Evolutionary conservation across 2,113 vertebrate genomes (phyloP).

Genomic region (Equus quagga): DNA sequence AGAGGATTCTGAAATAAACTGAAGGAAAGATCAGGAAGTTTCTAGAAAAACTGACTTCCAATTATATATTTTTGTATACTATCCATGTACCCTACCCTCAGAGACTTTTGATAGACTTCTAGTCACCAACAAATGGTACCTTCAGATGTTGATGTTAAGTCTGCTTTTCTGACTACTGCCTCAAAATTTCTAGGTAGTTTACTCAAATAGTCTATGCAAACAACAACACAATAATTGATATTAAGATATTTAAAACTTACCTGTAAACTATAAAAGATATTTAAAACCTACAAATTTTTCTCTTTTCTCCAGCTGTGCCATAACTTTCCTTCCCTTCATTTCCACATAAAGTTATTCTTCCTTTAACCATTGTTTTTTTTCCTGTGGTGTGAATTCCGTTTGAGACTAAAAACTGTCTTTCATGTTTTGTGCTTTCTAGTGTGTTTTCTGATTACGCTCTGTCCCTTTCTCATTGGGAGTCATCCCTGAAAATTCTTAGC

Average conservation of each 20-base stretch:
- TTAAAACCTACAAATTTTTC: not conserved
- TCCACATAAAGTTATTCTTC: not conserved
- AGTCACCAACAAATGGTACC: not conserved
- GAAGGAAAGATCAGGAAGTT: not conserved
- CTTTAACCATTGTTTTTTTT: not conserved
- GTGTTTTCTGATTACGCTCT: not conserved
- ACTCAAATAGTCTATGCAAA: not conserved
- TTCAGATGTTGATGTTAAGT: not conserved
- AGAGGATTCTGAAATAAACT: not conserved
- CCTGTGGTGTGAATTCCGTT: not conserved
- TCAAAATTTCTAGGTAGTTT: not conserved
- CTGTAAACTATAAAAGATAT: not conserved
- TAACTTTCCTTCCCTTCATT: not conserved
- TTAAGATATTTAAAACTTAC: not conserved
- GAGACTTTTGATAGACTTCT: rapidly evolving
- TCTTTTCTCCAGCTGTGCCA: not conserved
- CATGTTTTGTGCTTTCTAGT: not conserved
- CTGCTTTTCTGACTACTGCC: not conserved
- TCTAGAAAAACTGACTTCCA: not conserved
- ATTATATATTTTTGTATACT: not conserved
- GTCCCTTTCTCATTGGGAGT: not conserved
- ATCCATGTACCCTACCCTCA: rapidly evolving
- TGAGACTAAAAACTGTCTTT: not conserved
- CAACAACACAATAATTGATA: too few species aligned
- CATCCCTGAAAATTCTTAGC: not conserved